These are phyloP conservation scores for Pseudomyrmex cubaensis DNA, from an alignment of 1,140 invertebrate genomes.

Conservation along the genomic window DNA sequence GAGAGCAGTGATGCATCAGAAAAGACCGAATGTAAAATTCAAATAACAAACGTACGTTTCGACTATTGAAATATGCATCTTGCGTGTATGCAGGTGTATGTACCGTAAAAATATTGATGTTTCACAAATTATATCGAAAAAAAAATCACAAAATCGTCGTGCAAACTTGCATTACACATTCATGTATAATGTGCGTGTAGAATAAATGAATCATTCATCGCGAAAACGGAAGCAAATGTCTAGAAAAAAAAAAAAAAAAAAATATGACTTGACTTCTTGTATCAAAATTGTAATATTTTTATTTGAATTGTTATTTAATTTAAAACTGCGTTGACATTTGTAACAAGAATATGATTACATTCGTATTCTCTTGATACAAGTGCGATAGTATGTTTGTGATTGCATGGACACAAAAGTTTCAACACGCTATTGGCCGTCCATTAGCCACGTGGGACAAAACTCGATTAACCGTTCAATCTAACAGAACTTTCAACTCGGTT, in stretches of 20 bases:
- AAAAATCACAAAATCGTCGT: too few relatives aligned
- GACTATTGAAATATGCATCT: background rate
- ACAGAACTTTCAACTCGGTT: constrained; percentile 40
- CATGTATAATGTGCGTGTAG: background rate
- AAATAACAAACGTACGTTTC: background rate
- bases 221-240: background rate
- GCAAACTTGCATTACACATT: background rate
- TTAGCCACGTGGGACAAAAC: constrained; percentile 58
- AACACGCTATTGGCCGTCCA: constrained; percentile 43
- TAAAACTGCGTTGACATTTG: too few relatives aligned
- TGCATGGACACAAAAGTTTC: background rate
- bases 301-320: too few relatives aligned
- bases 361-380: too few relatives aligned
- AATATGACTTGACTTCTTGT: background rate
- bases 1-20: background rate
- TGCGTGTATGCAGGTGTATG: too few relatives aligned
- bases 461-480: constrained; percentile 57
- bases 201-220: background rate
- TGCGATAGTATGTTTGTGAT: too few relatives aligned
- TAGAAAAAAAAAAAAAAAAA: too few relatives aligned
- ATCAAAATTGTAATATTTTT: too few relatives aligned
- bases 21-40: constrained; percentile 23
- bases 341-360: too few relatives aligned
- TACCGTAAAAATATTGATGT: too few relatives aligned
- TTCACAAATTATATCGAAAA: too few relatives aligned